Base-by-base conservation (phyloP, 2,797 vertebrate species). In the Selene dorsalis region DNA sequence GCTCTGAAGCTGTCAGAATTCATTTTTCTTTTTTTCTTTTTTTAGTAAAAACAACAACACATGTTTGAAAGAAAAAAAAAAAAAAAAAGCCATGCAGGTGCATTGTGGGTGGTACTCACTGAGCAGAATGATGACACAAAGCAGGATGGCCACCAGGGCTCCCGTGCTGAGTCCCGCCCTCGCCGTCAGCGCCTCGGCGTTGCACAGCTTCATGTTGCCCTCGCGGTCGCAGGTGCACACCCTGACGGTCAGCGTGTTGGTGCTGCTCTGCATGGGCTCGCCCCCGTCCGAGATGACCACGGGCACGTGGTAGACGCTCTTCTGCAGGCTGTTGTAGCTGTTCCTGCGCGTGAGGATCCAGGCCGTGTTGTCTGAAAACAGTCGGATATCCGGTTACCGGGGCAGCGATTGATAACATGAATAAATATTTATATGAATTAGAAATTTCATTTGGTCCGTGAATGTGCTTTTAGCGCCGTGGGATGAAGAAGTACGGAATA, bases 181-280 rank as follows among this genome's bases (percentile, higher is more conserved):
- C 41, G 96, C 96, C 43, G 95, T 94, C 60, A 97, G 95, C 0
- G 97, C 97, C 93, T 98, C 97, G 0, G 96, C 95, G 5, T 96
- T 97, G 85, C 98, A 99, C 78, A 96, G 96, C 92, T 96, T 95
- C 96, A 96, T 96, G 93, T 97, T 97, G 71, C 98, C 97, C 38
- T 96, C 94, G 30, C 95, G 95, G 94, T 98, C 97, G 70, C 98
- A 99, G 76, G 96, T 96, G 90, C 98, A 99, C 58, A 99, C 97
- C 18, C 94, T 86, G 88, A 99, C 93, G 28, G 97, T 97, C 87
- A 99, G 96, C 0, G 96, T 99, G 93, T 91, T 96, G 28, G 98
- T 99, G 93, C 97, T 98, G 94, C 96, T 99, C 80, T 96, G 97
- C 83, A 94, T 91, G 0, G 97, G 98, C 75, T 93, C 93, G 64